Base-by-base conservation (phyloP, 2,113 vertebrate species). In the Hypanus sabinus region DNA sequence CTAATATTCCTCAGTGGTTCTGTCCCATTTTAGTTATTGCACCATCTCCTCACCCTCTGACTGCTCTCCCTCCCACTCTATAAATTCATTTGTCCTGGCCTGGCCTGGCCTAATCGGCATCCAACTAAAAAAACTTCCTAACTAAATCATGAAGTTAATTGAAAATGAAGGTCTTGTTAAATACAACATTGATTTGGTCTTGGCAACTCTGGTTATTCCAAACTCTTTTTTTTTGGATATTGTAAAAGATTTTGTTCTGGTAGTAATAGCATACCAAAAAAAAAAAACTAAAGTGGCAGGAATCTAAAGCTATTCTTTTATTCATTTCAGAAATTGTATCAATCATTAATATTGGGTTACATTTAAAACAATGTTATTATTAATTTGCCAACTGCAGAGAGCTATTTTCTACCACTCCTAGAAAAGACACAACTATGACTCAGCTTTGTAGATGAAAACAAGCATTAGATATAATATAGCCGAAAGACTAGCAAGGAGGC, bases 261-360 rank as follows among this genome's bases (percentile, higher is more conserved):
- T 11, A 73, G 68, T 71, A 71, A 38, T 75, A 73, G 22, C 91
- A 75, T 30, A 3, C 36, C 38, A 55, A 70, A 73, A 75, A 55
- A n/a, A n/a, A n/a, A 20, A 68, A 93, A 46, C 46, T 46, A 93
- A 93, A 55, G 46, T 93, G 46, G 68, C 55, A 12, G 91, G 27
- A 93, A 75, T 11, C 5, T 22, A 38, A 22, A 20, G 24, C 20
- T 71, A 92, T 92, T 88, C 83, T 88, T 60, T 88, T 27, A 62
- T 62, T 88, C 83, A 60, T 88, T 92, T 38, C 91, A 93, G 68
- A 27, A 93, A 93, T 73, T 93, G 33, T 36, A 93, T 93, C 38
- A 5, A 27, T 70, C 73, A 22, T 93, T 93, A 22, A 93, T 73
- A 93, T 71, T 75, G 36, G 36, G 30, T 93, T 93, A 55, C 38